Percentiles rank a stretch among this genome's conserved stretches.
These are phyloP conservation scores for Mimumesa dahlbomi DNA, from an alignment of 2,888 invertebrate genomes.

Conservation along the genomic window DNA sequence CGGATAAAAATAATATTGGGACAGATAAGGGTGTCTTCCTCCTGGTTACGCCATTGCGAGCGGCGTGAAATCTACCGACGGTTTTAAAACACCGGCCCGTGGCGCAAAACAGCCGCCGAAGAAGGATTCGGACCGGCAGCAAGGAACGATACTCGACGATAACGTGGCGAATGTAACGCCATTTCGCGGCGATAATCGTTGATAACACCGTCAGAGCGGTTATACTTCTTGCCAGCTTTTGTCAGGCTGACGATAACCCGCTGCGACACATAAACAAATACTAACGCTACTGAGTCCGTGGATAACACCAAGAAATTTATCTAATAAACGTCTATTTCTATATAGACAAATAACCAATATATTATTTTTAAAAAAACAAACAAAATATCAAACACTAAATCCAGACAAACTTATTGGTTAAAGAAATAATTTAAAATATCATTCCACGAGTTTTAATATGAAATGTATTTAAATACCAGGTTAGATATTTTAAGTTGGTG, in stretches of 20 bases:
- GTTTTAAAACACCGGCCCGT: neutral
- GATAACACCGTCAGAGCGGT: constrained; percentile 47
- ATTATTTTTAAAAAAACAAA: too few relatives aligned
- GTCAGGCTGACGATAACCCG: constrained; percentile 67
- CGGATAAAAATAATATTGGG: constrained; percentile 13
- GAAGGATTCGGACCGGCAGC: neutral
- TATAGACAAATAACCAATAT: too few relatives aligned
- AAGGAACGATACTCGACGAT: constrained; percentile 26
- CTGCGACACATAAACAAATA: constrained; percentile 46
- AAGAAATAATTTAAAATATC: too few relatives aligned
- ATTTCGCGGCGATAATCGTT: constrained; percentile 44
- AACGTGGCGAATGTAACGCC: constrained; percentile 40
- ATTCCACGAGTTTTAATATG: too few relatives aligned
- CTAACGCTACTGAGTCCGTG: neutral
- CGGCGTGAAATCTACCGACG: neutral
- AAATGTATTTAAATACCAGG: too few relatives aligned
- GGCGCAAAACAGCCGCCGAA: constrained; percentile 1
- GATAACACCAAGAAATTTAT: neutral
- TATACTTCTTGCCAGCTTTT: constrained; percentile 77
- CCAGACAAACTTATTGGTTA: too few relatives aligned
- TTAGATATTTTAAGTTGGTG: too few relatives aligned
- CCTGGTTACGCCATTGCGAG: neutral
- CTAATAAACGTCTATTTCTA: neutral
- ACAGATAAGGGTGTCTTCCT: neutral
- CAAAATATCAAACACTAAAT: too few relatives aligned